Conservation (phyloP, 2,888 invertebrate genomes). For the Sussaba pulchella region DNA sequence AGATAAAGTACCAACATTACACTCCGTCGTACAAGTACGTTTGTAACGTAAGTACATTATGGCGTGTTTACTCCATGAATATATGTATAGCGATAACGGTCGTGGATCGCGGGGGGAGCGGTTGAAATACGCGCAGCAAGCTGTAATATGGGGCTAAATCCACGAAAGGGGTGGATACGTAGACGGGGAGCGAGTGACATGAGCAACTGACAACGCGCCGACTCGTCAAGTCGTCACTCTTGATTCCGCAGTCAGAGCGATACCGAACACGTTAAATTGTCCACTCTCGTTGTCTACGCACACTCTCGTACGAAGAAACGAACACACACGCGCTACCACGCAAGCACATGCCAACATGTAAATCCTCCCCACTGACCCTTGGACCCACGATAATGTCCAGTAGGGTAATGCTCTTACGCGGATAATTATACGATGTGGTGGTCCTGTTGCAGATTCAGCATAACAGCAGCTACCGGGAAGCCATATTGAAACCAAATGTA, state of each 20-base stretch:
- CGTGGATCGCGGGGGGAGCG: not conserved
- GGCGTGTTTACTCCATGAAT: not conserved
- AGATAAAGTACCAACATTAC: no score
- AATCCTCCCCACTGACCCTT: conserved; percentile 42
- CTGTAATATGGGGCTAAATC: conserved; percentile 46
- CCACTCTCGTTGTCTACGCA: conserved; percentile 35
- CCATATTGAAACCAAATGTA: not conserved
- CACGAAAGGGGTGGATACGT: conserved; percentile 42
- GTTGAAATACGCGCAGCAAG: conserved; percentile 1
- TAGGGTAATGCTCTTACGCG: conserved; percentile 64
- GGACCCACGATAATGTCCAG: conserved; percentile 55
- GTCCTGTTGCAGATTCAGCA: conserved; percentile 35
- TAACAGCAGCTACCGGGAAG: conserved; percentile 1
- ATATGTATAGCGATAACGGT: not conserved
- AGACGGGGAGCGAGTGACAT: conserved; percentile 57
- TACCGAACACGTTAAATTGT: conserved; percentile 50
- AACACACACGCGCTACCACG: conserved; percentile 16
- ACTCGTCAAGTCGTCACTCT: conserved; percentile 67
- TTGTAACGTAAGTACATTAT: not conserved
- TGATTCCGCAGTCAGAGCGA: conserved; percentile 59
- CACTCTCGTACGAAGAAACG: conserved; percentile 7
- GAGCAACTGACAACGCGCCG: conserved; percentile 65
- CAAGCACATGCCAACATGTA: conserved; percentile 31
- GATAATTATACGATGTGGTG: conserved; percentile 57
- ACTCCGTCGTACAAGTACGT: not conserved